Conservation (phyloP, 1,140 invertebrate genomes). For the Lerema accius region DNA sequence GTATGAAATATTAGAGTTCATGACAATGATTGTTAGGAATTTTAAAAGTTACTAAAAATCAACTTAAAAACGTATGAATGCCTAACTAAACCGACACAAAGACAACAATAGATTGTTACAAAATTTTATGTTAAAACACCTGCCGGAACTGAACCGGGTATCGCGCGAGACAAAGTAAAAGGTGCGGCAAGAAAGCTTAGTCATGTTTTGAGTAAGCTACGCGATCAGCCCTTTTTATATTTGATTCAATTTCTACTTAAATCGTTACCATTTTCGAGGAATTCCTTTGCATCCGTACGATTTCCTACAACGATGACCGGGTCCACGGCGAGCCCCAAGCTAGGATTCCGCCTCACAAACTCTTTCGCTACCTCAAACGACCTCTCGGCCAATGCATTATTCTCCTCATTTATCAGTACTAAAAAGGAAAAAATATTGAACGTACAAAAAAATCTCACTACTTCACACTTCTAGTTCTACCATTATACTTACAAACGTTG, state of each 20-base stretch:
- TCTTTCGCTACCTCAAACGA: conserved; percentile 86
- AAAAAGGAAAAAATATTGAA: conserved; percentile 34
- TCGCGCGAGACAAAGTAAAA: no score
- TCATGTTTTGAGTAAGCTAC: no score
- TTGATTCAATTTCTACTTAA: no score
- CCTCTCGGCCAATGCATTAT: conserved; percentile 86
- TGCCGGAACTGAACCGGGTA: no score
- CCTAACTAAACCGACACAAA: no score
- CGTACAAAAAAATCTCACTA: conserved; percentile 7
- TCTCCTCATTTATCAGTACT: conserved; percentile 90
- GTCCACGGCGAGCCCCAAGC: conserved; percentile 86
- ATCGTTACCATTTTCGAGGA: conserved; percentile 87
- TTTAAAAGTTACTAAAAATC: not conserved
- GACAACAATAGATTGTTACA: no score
- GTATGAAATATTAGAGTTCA: no score
- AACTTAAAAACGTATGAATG: not conserved
- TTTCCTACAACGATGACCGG: conserved; percentile 85
- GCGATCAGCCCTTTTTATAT: conserved; percentile 13
- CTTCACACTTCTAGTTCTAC: not conserved
- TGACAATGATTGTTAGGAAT: no score
- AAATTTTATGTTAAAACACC: not conserved
- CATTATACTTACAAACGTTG: conserved; percentile 80
- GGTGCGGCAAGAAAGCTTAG: no score
- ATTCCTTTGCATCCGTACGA: conserved; percentile 85
- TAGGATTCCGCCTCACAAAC: conserved; percentile 86